phyloP scores from a whole-genome alignment of 2,888 invertebrate genomes.

The Plebejus anna region DNA sequence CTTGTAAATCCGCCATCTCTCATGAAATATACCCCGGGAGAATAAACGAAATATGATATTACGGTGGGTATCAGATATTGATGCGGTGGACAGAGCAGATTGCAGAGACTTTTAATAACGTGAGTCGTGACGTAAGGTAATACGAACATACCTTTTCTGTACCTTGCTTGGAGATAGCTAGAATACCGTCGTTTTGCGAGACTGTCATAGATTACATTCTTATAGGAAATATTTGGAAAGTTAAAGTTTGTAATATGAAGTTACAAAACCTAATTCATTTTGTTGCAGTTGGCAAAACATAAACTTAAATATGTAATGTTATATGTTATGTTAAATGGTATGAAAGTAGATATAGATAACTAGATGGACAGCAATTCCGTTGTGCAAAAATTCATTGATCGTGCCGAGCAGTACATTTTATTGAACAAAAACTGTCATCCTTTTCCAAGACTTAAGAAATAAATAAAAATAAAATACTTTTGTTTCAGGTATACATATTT shows the following conservation, averaged over 20 bases:
- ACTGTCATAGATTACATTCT: not conserved
- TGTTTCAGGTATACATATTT: too few relatives aligned
- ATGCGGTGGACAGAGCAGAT: conserved; percentile 54
- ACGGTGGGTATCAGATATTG: conserved; percentile 58
- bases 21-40: conserved; percentile 42
- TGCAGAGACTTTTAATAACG: conserved; percentile 54
- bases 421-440: too few relatives aligned
- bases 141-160: conserved; percentile 32
- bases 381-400: too few relatives aligned
- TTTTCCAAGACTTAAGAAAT: too few relatives aligned
- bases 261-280: not conserved
- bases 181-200: not conserved
- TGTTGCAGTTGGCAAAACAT: too few relatives aligned
- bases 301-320: too few relatives aligned
- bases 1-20: conserved; percentile 28
- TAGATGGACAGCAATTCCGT: too few relatives aligned
- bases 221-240: not conserved
- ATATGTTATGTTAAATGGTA: too few relatives aligned
- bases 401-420: too few relatives aligned
- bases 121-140: conserved; percentile 43
- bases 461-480: too few relatives aligned
- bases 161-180: not conserved
- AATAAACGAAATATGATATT: conserved; percentile 59
- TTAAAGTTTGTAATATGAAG: too few relatives aligned
- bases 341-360: too few relatives aligned